Base-by-base conservation (phyloP, 2,888 invertebrate genomes). In the Athripsodes cinereus region DNA sequence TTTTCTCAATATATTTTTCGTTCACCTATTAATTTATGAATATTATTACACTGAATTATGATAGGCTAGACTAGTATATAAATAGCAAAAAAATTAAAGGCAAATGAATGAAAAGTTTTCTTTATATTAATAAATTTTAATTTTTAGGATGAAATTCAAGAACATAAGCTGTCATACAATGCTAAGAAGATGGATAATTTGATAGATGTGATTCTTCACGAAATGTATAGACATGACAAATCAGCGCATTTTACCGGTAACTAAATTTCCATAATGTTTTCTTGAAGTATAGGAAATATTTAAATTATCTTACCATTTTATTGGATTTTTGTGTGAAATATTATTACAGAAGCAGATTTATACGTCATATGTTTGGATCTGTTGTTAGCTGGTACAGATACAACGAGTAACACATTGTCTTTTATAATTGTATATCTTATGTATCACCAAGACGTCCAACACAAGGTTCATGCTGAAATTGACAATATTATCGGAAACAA, bases 331-430 rank as follows among this genome's bases (percentile, higher is more conserved):
- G n/a, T 44, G 44, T n/a, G 18, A 44, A 18, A n/a, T n/a, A n/a
- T n/a, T 55, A 22, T 51, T 51, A 22, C 70, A 78, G 78, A 76
- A 54, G 73, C 74, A 47, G 78, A 79, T 65, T 67, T 79, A 18
- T 74, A 71, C 66, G 67, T 71, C 2, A 72, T 86, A 2, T 86
- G 87, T 64, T 68, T 87, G 65, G 88, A 88, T 67, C 70, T 88
- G 18, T 78, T 88, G 50, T 81, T 87, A 71, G 88, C 87, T n/a
- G 88, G 88, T 1, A 80, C 84, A 0, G 86, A 87, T 69, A 88
- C 87, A 0, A 87, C 87, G 0, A 84, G 84, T 61, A 85, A 84
- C 65, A 76, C 82, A 0, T 69, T 88, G 44, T 78, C 81, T 48
- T 85, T 83, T 65, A 79, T 81, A 0, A 70, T 87, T 52, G 70